These are phyloP conservation scores for Mythimna albipuncta DNA, from an alignment of 2,888 invertebrate genomes.

Conservation along the genomic window DNA sequence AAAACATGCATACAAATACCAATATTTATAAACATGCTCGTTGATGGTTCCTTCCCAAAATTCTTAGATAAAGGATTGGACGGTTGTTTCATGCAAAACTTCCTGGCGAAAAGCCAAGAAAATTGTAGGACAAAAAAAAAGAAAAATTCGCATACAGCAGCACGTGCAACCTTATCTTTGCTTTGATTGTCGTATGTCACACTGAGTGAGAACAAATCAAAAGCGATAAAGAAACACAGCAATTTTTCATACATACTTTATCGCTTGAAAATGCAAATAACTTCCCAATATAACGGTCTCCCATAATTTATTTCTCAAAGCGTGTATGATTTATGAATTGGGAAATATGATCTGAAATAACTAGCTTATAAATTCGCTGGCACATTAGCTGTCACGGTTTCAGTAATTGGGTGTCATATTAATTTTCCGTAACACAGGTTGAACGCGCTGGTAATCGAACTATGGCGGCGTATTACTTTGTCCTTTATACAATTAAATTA, in stretches of 20 bases:
- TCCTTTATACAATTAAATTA: constrained; percentile 7
- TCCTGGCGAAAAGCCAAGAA: constrained; percentile 36
- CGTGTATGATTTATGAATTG: constrained; percentile 29
- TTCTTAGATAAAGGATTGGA: constrained; percentile 10
- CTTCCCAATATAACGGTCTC: constrained; percentile 21
- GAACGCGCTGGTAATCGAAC: constrained; percentile 19
- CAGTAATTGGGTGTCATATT: constrained; percentile 47
- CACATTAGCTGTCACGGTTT: constrained; percentile 35
- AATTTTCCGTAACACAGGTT: constrained; percentile 33
- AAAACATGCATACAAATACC: background rate
- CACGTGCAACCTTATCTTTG: constrained; percentile 50
- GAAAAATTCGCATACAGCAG: constrained; percentile 4
- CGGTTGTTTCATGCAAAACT: constrained; percentile 22
- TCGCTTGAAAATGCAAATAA: constrained; percentile 50
- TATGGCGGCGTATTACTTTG: constrained; percentile 30
- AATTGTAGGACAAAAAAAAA: constrained; percentile 23
- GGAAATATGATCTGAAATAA: constrained; percentile 36
- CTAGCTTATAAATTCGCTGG: constrained; percentile 21
- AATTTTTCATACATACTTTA: constrained; percentile 53
- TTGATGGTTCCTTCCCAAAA: background rate
- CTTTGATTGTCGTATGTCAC: constrained; percentile 44
- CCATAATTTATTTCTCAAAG: constrained; percentile 36
- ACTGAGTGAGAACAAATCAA: constrained; percentile 40
- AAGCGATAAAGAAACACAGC: constrained; percentile 52
- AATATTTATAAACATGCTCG: background rate